These are phyloP conservation scores for Orchesella flavescens DNA, from an alignment of 2,888 invertebrate species.

Conservation along the genomic window DNA sequence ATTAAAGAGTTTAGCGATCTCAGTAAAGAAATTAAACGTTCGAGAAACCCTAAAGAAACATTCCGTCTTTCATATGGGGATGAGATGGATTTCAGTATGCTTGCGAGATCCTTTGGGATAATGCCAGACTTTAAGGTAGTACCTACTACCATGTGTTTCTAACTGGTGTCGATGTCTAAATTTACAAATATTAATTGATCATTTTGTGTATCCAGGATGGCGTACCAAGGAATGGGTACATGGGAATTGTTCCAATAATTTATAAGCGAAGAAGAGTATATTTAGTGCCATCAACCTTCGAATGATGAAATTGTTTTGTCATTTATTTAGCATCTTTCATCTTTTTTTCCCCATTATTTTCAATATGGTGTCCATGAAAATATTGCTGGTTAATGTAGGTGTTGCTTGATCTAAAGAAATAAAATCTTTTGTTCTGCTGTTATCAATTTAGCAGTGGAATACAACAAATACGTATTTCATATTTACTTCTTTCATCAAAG, in stretches of 20 bases:
- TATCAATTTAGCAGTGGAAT: no score
- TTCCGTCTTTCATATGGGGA: constrained; percentile 87
- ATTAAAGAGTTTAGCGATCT: constrained; percentile 81
- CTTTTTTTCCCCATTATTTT: no score
- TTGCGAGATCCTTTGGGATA: constrained; percentile 89
- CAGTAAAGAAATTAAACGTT: constrained; percentile 74
- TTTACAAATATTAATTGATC: constrained; percentile 4
- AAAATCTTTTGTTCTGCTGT: no score
- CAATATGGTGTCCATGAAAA: no score
- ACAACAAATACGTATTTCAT: no score
- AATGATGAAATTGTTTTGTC: not conserved
- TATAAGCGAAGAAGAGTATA: constrained; percentile 88
- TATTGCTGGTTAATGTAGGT: no score
- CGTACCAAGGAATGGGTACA: constrained; percentile 95
- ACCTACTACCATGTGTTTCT: not conserved
- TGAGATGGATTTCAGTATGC: constrained; percentile 86
- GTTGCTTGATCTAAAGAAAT: no score
- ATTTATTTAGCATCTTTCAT: no score
- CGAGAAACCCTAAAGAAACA: constrained; percentile 78
- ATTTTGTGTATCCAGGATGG: constrained; percentile 83
- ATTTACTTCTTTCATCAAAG: no score
- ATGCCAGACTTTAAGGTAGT: constrained; percentile 97
- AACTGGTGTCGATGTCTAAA: not conserved
- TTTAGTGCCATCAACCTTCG: constrained; percentile 81
- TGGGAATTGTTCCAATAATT: constrained; percentile 93